Evolutionary conservation across 2,113 vertebrate genomes (phyloP), one percentile per base, ranked within the genome.

Genomic region (Nesogale talazaci): DNA sequence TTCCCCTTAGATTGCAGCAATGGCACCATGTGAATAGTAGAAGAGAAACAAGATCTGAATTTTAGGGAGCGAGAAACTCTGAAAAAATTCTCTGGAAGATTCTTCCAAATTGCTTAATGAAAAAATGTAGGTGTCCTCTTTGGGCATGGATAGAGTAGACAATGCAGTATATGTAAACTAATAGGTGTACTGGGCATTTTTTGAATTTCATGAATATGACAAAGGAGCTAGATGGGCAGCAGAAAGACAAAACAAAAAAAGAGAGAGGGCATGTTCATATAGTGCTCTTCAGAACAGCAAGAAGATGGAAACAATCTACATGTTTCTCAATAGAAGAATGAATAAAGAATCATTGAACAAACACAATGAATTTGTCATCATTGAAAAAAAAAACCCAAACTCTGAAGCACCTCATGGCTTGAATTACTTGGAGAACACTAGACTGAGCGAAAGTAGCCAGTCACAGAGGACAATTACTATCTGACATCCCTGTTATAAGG

Each of bases 41-140:
- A 56, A 83, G n/a, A 80, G 36, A 83, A 40, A 77, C 27, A 67
- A 88, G 17, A 29, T 61, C 74, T 70, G 27, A 88, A 91, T 61
- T 10, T n/a, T 19, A 61, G 3, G 46, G 40, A 52, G 46, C 10
- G 5, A 52, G 46, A 52, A 11, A 12, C 46, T 52, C 46, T 52
- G 46, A 52, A 52, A 52, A 52, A 52, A 52, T 52, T 75, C 2
- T 79, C 56, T 75, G 27, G 63, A 93, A 88, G 88, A 56, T 42
- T 84, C 52, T 92, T 42, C 29, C 65, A 93, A 72, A 72, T 88
- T 92, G 67, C 52, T 69, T 80, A 56, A 56, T 56, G 22, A 70
- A 40, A 40, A 34, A 88, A 90, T 90, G 9, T 4, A 61, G 2
- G 90, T 31, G 4, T 72, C 69, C 34, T 83, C 27, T 78, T 85